phyloP scores from a whole-genome alignment of 1,140 invertebrate species.

The Trypoxylus dichotomus region DNA sequence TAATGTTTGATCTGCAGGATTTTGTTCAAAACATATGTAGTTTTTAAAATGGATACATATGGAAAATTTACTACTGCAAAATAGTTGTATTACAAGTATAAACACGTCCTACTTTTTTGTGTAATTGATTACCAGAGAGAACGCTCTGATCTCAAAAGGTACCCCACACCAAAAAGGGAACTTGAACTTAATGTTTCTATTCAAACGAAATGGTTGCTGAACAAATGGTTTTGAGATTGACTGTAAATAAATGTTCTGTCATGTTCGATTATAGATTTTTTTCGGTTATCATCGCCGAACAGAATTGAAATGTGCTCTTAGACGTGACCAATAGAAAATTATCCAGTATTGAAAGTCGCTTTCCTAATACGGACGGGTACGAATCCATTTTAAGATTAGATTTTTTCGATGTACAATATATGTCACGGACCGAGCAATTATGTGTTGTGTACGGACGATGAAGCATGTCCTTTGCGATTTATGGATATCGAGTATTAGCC shows the following conservation, averaged over 20 bases:
- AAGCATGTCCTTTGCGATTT: not conserved
- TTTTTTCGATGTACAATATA: not conserved
- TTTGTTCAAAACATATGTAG: no score
- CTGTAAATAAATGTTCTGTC: not conserved
- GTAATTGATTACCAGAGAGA: no score
- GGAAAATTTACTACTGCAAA: no score
- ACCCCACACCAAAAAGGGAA: no score
- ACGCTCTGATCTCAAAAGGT: no score
- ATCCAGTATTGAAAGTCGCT: not conserved
- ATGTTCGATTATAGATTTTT: not conserved
- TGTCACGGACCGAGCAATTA: not conserved
- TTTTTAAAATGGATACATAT: no score
- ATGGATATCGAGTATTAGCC: not conserved
- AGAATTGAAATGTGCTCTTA: not conserved
- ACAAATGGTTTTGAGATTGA: not conserved
- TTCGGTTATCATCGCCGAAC: not conserved
- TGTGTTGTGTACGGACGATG: not conserved
- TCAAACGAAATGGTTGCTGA: not conserved
- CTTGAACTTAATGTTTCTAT: no score
- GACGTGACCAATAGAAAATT: conserved; percentile 8
- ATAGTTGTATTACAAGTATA: no score
- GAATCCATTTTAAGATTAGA: not conserved
- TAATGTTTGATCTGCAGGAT: no score
- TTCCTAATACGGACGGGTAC: not conserved
- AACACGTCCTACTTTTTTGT: no score